These are phyloP conservation scores for Zenarchopterus dispar DNA, from an alignment of 2,797 vertebrate species.

Conservation along the genomic window DNA sequence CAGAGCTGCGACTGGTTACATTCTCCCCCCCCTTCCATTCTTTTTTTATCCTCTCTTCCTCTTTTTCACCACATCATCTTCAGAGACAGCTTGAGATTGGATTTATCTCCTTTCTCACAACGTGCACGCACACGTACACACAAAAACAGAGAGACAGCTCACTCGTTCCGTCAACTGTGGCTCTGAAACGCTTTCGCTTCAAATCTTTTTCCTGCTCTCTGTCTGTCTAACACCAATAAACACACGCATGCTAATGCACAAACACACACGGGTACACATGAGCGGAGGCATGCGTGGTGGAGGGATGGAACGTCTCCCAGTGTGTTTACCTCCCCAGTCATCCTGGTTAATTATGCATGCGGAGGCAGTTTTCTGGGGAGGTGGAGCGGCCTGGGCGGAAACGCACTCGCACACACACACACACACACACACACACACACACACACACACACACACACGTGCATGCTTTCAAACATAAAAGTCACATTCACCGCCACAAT, in stretches of 20 bases:
- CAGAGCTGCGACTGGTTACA: slow-evolving; percentile 68
- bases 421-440: slow-evolving; percentile 21
- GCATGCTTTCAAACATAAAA: slow-evolving; percentile 32
- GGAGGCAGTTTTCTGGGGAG: slow-evolving; percentile 68
- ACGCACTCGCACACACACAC: slow-evolving; percentile 24
- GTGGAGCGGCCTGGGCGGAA: slow-evolving; percentile 65
- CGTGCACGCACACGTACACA: slow-evolving; percentile 17
- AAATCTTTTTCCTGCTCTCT: slow-evolving; percentile 58
- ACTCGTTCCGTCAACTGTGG: slow-evolving; percentile 55
- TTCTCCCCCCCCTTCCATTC: slow-evolving; percentile 51
- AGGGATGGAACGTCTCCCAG: slow-evolving; percentile 60
- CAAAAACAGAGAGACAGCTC: slow-evolving; percentile 39
- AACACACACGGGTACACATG: slow-evolving; percentile 21
- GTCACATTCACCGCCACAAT: slow-evolving; percentile 44
- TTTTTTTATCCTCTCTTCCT: slow-evolving; percentile 72
- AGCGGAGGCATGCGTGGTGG: slow-evolving; percentile 43
- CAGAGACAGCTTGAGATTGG: slow-evolving; percentile 75
- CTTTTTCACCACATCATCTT: slow-evolving; percentile 79
- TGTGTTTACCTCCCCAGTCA: slow-evolving; percentile 76
- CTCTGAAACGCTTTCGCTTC: slow-evolving; percentile 58
- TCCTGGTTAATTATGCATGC: slow-evolving; percentile 80
- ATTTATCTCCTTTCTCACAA: slow-evolving; percentile 69
- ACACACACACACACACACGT: slow-evolving; percentile 33
- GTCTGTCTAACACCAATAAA: slow-evolving; percentile 63
- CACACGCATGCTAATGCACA: slow-evolving; percentile 29